These are phyloP conservation scores for Saturnia pavonia DNA, from an alignment of 2,888 invertebrate genomes.

Conservation along the genomic window DNA sequence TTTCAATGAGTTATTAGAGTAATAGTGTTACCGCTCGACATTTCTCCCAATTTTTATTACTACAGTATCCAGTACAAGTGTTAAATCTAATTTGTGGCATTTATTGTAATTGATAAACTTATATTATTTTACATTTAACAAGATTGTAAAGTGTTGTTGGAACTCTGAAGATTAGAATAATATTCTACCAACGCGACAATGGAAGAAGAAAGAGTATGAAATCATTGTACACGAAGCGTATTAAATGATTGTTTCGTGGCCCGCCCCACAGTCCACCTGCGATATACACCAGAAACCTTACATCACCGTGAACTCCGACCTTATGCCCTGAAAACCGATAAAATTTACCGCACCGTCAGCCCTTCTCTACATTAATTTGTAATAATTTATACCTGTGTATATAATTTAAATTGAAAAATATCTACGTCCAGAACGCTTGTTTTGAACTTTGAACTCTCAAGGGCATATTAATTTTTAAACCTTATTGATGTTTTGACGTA, in stretches of 20 bases:
- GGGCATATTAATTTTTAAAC: not conserved
- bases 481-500: not conserved
- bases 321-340: conserved; percentile 33
- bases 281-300: conserved; percentile 37
- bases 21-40: too few relatives aligned
- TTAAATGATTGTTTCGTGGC: conserved; percentile 31
- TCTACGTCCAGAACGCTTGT: not conserved
- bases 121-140: too few relatives aligned
- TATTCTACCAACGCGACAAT: too few relatives aligned
- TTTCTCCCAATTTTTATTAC: too few relatives aligned
- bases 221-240: not conserved
- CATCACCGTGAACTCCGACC: conserved; percentile 54
- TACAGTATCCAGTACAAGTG: too few relatives aligned
- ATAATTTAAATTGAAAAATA: not conserved
- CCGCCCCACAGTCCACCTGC: conserved; percentile 33
- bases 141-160: too few relatives aligned
- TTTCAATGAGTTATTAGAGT: too few relatives aligned
- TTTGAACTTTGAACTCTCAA: not conserved
- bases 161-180: too few relatives aligned
- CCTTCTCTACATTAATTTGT: conserved; percentile 7
- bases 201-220: not conserved
- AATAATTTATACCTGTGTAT: not conserved
- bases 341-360: conserved; percentile 15
- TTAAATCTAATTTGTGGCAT: too few relatives aligned
- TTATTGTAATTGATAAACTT: too few relatives aligned